A percentile compares a stretch with the other conserved stretches of the same genome.
phyloP scores from a whole-genome alignment of 1,140 invertebrate genomes.

The Zaprionus ghesquierei region DNA sequence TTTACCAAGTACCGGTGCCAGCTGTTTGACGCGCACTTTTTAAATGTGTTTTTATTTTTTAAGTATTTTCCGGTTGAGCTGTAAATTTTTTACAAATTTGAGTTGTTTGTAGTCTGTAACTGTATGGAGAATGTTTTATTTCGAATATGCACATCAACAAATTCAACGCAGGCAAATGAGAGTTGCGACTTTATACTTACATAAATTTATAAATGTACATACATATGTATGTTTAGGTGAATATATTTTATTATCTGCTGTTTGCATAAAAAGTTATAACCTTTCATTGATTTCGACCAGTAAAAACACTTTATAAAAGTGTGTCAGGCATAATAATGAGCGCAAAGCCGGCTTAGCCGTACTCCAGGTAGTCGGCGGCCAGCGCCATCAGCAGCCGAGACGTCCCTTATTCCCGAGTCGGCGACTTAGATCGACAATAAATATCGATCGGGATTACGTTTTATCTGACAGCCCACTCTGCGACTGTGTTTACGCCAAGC shows the following conservation, averaged over 20 bases:
- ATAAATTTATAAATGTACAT: not conserved
- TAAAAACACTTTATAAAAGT: conserved; percentile 33
- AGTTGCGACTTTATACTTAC: not conserved
- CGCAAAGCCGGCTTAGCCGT: conserved; percentile 12
- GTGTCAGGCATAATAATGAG: conserved; percentile 70
- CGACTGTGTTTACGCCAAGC: conserved; percentile 2
- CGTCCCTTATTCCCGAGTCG: conserved; percentile 2
- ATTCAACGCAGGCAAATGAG: not conserved
- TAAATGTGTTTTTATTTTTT: not conserved
- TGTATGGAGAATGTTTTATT: conserved; percentile 6
- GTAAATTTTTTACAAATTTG: conserved; percentile 6
- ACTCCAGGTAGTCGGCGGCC: conserved; percentile 1
- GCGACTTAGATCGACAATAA: conserved; percentile 40
- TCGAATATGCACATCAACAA: not conserved
- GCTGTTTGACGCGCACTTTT: conserved; percentile 11
- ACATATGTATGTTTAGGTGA: not conserved
- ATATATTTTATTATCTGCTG: not conserved
- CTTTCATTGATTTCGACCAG: conserved; percentile 21
- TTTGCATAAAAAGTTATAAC: conserved; percentile 30
- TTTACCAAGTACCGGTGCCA: not conserved
- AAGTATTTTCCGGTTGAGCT: not conserved
- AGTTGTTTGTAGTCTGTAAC: not conserved
- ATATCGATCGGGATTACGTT: conserved; percentile 46
- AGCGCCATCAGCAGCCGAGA: not conserved
- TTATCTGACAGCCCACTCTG: conserved; percentile 48